Evolutionary conservation across 1,140 invertebrate species (phyloP), one percentile per base, ranked within the genome.

Genomic region (Panagrolaimus sp.): DNA sequence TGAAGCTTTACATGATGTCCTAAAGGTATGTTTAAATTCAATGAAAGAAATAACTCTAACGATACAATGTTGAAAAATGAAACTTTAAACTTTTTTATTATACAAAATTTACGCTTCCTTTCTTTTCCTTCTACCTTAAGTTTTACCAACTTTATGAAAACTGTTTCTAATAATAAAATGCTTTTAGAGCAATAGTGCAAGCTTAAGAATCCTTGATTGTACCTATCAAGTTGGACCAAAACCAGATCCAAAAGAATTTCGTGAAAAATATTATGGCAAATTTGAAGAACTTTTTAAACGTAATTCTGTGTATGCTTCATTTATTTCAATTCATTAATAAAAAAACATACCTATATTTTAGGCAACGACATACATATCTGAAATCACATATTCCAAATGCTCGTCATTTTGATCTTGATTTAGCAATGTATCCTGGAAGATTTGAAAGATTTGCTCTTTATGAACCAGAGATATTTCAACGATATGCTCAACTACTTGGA

Each of bases 401-500:
- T 24, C 62, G 70, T 6, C 73, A 73, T 44, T 75, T 79, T 32
- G 62, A 76, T 43, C 44, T 80, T 9, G 72, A 74, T 43, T 38
- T 68, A 2, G 78, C 76, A 15, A 69, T 73, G 43, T 80, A 73
- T 65, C 77, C 77, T 17, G 46, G 58, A 63, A 44, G 69, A 63
- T 70, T 62, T 69, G 64, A 78, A 65, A 63, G 76, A 38, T 82
- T 80, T 52, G 46, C 75, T 38, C 47, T 77, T 28, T 80, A 80
- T 52, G 68, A 73, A 14, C 78, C 79, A 26, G 74, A 72, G 28
- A n/a, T 78, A 0, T 80, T 80, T 48, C 64, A 81, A 52, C 26
- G 78, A 47, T 80, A 80, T 55, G 67, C 74, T 4, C 79, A 72
- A 43, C 55, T 76, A 7, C 43, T 82, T 12, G 78, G 78, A 21